These are phyloP conservation scores for Eurytoma adleriae DNA, from an alignment of 2,888 invertebrate genomes.

Conservation along the genomic window DNA sequence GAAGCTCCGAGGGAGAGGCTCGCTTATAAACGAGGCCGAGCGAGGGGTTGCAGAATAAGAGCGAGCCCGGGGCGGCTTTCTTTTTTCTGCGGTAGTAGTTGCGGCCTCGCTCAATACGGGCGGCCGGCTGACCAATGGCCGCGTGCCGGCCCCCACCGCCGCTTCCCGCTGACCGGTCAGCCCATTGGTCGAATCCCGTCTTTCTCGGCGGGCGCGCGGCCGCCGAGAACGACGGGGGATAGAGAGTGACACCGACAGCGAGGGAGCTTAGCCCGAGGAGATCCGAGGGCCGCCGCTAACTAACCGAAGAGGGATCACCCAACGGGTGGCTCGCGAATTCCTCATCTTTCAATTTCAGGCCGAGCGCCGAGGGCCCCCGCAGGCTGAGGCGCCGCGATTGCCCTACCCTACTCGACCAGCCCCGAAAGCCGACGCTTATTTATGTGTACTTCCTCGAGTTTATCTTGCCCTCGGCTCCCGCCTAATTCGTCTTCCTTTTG, in stretches of 20 bases:
- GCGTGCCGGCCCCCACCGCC: constrained; percentile 68
- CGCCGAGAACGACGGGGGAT: background rate
- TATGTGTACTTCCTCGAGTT: constrained; percentile 24
- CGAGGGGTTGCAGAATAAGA: constrained; percentile 52
- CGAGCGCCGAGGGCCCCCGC: background rate
- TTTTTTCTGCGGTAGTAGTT: constrained; percentile 1
- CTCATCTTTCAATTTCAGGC: constrained; percentile 54
- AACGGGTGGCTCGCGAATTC: constrained; percentile 67
- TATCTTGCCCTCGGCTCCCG: background rate
- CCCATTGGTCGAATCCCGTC: constrained; percentile 67
- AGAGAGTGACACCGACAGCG: constrained; percentile 20
- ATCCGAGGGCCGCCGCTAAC: constrained; percentile 71
- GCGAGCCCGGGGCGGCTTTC: constrained; percentile 75
- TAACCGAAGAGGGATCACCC: constrained; percentile 71
- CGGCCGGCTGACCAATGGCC: constrained; percentile 74
- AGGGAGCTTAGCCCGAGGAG: constrained; percentile 67
- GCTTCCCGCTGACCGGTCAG: constrained; percentile 70
- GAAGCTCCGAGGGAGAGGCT: constrained; percentile 66
- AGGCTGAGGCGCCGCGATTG: background rate
- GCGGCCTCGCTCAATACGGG: constrained; percentile 73
- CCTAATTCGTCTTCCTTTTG: no score
- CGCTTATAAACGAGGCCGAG: background rate
- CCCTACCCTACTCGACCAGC: background rate
- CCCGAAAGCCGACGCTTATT: constrained; percentile 29
- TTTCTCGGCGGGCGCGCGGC: constrained; percentile 5